Base-by-base conservation (phyloP, 2,888 invertebrate species). In the Leucophenga montana region DNA sequence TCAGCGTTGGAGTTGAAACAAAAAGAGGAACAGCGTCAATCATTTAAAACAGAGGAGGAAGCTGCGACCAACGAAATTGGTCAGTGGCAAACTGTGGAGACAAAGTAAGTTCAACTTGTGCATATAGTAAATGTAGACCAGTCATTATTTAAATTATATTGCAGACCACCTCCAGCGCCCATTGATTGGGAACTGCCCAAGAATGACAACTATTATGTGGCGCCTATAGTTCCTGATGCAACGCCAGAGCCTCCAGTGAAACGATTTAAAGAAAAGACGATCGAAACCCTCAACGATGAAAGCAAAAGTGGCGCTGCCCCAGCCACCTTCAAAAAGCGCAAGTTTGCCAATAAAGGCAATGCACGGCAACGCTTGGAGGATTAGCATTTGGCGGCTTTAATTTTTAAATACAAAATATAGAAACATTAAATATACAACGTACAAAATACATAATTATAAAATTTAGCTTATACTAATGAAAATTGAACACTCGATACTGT, bases 101-200 rank as follows among this genome's bases (percentile, higher is more conserved):
- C 90, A 75, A 90, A 90, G 93, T 94, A 90, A 86, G 89, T 54
- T n/a, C 44, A 27, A 11, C 50, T 14, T 68, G 16, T 57, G n/a
- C 20, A 67, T 16, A 27, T n/a, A 14, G 16, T n/a, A 18, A n/a
- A 50, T 48, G 9, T 59, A 48, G 13, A 8, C 6, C 1, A 6
- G n/a, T 44, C 56, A 70, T 68, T 68, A 8, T 8, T 54, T 67
- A 68, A 0, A 16, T 22, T 31, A 18, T 46, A 5, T 39, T 71
- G 0, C 64, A 86, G 87, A 68, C 79, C 85, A 0, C 69, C 82
- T 0, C 77, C 82, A 3, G 70, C 70, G 77, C 89, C 89, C 18
- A 86, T 94, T 1, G 94, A 95, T 87, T 90, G 94, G 59, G 93
- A 95, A 82, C 87, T 95, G 69, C 95, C 95, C 0, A 89, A 91